These are phyloP conservation scores for Halotydeus destructor DNA, from an alignment of 1,140 invertebrate genomes.

Conservation along the genomic window DNA sequence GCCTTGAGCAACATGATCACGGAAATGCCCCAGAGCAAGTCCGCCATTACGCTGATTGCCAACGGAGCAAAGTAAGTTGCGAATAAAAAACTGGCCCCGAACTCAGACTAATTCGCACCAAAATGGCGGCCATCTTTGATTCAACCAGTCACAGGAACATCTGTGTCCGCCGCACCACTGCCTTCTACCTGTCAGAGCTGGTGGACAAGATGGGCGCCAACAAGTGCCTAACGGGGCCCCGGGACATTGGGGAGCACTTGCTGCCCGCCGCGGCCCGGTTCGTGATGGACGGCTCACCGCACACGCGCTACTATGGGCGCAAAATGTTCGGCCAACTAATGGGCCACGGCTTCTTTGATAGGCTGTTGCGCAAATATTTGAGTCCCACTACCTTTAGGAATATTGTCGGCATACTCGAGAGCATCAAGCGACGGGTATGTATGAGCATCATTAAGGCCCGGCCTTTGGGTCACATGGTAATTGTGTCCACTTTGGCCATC, in stretches of 20 bases:
- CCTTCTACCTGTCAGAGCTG: conserved; percentile 45
- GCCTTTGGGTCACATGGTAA: no score
- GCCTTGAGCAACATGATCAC: conserved; percentile 58
- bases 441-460: no score
- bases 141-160: conserved; percentile 65
- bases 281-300: conserved; percentile 58
- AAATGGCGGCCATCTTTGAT: no score
- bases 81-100: background rate
- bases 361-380: conserved; percentile 38
- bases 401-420: conserved; percentile 41
- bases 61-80: conserved; percentile 39
- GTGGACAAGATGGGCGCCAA: conserved; percentile 47
- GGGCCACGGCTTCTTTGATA: conserved; percentile 38
- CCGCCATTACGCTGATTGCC: conserved; percentile 33
- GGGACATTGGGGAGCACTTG: conserved; percentile 55
- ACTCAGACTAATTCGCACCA: background rate
- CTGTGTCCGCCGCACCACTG: conserved; percentile 51
- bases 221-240: conserved; percentile 40
- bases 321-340: conserved; percentile 37
- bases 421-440: conserved; percentile 26
- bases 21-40: conserved; percentile 36
- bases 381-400: conserved; percentile 38
- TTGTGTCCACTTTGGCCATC: no score
- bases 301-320: conserved; percentile 54
- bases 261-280: conserved; percentile 56